phyloP scores from a whole-genome alignment of 1,140 invertebrate genomes.

The Nomia melanderi region DNA sequence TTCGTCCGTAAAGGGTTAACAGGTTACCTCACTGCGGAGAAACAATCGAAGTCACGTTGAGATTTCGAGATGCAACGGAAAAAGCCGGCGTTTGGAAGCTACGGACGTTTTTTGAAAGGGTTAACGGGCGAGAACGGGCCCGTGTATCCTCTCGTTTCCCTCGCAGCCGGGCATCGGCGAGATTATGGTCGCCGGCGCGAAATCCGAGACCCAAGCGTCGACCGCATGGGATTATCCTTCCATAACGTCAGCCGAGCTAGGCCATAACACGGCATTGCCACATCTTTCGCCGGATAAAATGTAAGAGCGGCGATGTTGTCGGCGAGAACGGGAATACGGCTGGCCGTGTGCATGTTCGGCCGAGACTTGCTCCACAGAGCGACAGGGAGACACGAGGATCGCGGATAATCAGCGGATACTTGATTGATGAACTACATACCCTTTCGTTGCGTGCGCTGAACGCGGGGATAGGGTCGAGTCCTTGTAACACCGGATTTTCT shows the following conservation, averaged over 20 bases:
- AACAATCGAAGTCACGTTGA: no score
- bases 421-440: no score
- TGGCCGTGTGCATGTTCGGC: neutral
- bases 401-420: no score
- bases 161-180: neutral
- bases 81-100: no score
- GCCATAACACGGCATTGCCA: constrained; percentile 42
- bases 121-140: neutral
- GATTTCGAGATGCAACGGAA: no score
- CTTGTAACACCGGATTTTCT: no score
- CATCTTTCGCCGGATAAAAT: constrained; percentile 42
- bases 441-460: no score
- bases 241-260: constrained; percentile 48
- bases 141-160: neutral
- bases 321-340: constrained; percentile 36
- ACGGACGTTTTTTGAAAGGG: no score
- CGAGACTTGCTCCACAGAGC: constrained; percentile 6
- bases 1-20: no score
- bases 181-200: constrained; percentile 39
- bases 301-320: constrained; percentile 13
- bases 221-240: constrained; percentile 66
- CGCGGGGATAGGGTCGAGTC: no score
- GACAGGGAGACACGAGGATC: neutral
- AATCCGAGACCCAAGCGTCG: constrained; percentile 38
- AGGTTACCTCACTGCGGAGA: no score